Evolutionary conservation across 2,113 vertebrate species (phyloP).

Genomic region (Raja brachyura): DNA sequence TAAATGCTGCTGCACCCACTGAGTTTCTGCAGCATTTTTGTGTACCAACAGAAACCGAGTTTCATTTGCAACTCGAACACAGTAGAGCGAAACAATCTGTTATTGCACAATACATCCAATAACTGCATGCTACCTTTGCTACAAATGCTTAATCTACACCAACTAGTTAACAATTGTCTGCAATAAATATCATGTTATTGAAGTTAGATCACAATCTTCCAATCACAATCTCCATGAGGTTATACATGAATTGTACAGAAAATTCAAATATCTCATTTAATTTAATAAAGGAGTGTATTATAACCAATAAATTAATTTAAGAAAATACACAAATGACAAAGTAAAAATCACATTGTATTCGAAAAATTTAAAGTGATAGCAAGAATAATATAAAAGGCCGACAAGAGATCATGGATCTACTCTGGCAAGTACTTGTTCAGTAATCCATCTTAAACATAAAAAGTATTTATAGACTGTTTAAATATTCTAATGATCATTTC

Average conservation of each 20-base stretch:
- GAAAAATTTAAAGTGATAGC: not conserved
- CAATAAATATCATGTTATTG: not conserved
- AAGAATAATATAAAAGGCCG: not conserved
- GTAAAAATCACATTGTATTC: too few species aligned
- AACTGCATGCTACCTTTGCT: not conserved
- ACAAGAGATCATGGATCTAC: not conserved
- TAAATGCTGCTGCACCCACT: too few species aligned
- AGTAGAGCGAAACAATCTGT: not conserved
- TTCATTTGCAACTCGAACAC: not conserved
- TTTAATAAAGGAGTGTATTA: not conserved
- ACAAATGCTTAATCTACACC: not conserved
- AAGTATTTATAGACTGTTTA: not conserved
- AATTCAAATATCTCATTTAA: not conserved
- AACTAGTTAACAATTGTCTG: conserved; percentile 21
- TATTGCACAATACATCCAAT: conserved; percentile 10
- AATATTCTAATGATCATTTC: not conserved
- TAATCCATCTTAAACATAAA: not conserved
- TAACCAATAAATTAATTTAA: not conserved
- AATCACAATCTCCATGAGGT: not conserved
- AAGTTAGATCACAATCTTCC: not conserved
- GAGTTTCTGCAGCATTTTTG: too few species aligned
- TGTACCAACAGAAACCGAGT: conserved; percentile 11
- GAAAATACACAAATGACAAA: not conserved
- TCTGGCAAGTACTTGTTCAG: not conserved
- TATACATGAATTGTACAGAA: not conserved